Conservation (phyloP, 2,888 invertebrate species). For the Acleris holmiana region DNA sequence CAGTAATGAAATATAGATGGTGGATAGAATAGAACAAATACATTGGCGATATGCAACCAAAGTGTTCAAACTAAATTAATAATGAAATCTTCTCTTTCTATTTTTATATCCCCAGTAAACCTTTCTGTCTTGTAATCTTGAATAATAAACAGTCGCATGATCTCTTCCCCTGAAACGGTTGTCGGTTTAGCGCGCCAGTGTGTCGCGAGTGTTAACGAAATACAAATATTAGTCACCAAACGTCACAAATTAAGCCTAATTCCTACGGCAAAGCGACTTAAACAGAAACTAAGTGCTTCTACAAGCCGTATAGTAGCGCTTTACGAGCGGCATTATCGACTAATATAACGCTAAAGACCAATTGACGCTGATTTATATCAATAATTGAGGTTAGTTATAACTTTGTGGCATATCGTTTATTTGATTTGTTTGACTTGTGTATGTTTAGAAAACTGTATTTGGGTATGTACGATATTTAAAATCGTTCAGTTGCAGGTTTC, state of each 20-base stretch:
- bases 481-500: too few species aligned
- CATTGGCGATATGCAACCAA: too few species aligned
- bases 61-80: too few species aligned
- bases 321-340: constrained; percentile 44
- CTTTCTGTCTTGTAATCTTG: neutral
- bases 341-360: constrained; percentile 23
- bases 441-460: too few species aligned
- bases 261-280: constrained; percentile 77
- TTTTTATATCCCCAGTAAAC: neutral
- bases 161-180: constrained; percentile 14
- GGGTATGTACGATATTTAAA: too few species aligned
- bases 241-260: constrained; percentile 83
- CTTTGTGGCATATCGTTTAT: neutral
- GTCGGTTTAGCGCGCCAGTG: constrained; percentile 44
- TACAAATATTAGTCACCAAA: constrained; percentile 76
- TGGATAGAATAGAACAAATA: too few species aligned
- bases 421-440: neutral
- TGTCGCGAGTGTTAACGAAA: constrained; percentile 77
- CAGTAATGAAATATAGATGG: too few species aligned
- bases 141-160: neutral
- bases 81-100: too few species aligned
- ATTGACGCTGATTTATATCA: constrained; percentile 28
- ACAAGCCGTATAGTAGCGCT: constrained; percentile 69
- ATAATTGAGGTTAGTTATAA: constrained; percentile 15
- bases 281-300: constrained; percentile 80